Conservation (phyloP, 2,113 vertebrate genomes). For the Hucho hucho region DNA sequence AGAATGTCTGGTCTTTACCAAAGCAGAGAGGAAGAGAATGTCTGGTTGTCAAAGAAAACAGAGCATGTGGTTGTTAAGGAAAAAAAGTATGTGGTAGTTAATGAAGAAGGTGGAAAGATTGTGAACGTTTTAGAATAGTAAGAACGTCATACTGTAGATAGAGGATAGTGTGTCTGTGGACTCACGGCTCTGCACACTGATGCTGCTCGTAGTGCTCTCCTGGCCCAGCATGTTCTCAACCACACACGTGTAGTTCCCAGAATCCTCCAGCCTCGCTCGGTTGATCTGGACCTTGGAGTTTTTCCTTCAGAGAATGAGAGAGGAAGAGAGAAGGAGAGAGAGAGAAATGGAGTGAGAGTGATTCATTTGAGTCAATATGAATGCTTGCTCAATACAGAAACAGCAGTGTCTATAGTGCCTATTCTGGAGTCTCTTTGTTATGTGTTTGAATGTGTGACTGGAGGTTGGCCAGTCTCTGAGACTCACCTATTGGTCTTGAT, state of each 20-base stretch:
- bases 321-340: slow-evolving; percentile 2
- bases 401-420: neutral
- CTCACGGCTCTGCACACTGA: slow-evolving; percentile 94
- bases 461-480: neutral
- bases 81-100: too few relatives aligned
- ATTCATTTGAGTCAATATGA: too few relatives aligned
- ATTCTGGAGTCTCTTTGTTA: neutral
- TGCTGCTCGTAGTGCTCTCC: slow-evolving; percentile 84
- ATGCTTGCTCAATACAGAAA: neutral
- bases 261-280: slow-evolving; percentile 89
- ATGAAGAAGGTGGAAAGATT: too few relatives aligned
- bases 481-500: slow-evolving; percentile 97
- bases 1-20: slow-evolving; percentile 63
- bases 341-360: neutral
- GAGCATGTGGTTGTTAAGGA: neutral
- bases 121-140: too few relatives aligned
- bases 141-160: neutral
- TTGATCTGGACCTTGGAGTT: slow-evolving; percentile 97
- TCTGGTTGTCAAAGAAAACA: neutral
- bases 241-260: slow-evolving; percentile 95
- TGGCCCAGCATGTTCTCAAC: slow-evolving; percentile 92
- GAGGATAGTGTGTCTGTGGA: neutral
- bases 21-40: slow-evolving; percentile 4
- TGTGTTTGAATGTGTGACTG: slow-evolving; percentile 2
- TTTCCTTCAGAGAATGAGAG: slow-evolving; percentile 76